Conservation (phyloP, 2,113 vertebrate genomes). For the Okapia johnstoni region DNA sequence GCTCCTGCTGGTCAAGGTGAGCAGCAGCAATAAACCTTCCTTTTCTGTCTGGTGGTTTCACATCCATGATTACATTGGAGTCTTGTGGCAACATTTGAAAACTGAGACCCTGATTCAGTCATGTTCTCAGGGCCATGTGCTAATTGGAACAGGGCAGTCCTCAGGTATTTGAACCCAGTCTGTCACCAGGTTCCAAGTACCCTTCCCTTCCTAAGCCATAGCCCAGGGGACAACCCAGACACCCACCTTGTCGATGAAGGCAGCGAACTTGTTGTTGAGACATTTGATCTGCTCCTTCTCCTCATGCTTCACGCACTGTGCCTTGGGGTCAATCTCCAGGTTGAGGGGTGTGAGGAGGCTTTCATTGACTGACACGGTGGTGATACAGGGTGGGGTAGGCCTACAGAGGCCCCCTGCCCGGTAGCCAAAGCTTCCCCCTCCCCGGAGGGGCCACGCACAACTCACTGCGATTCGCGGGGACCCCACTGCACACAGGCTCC, state of each 20-base stretch:
- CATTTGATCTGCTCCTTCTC: slow-evolving; percentile 87
- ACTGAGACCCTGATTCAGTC: neutral
- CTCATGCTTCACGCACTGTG: slow-evolving; percentile 70
- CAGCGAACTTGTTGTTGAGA: slow-evolving; percentile 86
- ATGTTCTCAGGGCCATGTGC: neutral
- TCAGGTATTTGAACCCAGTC: neutral
- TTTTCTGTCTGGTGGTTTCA: neutral
- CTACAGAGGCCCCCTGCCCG: neutral
- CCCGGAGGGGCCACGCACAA: neutral
- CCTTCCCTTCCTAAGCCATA: neutral
- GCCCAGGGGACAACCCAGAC: neutral
- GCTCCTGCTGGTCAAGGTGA: neutral
- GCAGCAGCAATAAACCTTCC: neutral
- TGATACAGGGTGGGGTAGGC: neutral
- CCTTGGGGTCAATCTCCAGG: slow-evolving; percentile 61
- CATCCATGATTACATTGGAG: neutral
- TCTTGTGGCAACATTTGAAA: neutral
- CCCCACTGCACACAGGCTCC: neutral
- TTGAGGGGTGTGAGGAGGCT: slow-evolving; percentile 38
- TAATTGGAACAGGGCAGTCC: neutral
- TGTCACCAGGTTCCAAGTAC: neutral
- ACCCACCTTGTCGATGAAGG: slow-evolving; percentile 84
- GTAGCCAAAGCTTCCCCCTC: slow-evolving; percentile 28
- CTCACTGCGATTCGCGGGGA: neutral
- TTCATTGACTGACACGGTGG: neutral